phyloP scores from a whole-genome alignment of 2,113 vertebrate species.

The Aptenodytes forsteri region DNA sequence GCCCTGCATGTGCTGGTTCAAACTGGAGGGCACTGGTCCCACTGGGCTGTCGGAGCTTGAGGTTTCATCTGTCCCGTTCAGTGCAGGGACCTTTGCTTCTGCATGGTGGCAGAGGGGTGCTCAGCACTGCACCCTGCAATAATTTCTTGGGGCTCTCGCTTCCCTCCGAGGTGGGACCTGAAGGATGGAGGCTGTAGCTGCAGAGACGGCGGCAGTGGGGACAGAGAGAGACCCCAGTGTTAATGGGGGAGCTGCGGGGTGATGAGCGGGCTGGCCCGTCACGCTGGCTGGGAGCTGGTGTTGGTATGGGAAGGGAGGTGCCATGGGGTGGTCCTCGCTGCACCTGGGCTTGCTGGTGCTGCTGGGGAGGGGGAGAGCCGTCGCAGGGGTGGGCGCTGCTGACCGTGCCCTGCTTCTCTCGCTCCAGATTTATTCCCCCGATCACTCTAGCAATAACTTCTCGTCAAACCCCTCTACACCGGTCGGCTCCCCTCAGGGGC shows the following conservation, averaged over 20 bases:
- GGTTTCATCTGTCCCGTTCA: not conserved
- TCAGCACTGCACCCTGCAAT: not conserved
- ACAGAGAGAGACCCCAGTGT: accelerated
- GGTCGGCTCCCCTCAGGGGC: slow-evolving; percentile 93
- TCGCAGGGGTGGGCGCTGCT: not conserved
- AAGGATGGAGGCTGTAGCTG: not conserved
- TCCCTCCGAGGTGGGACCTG: not conserved
- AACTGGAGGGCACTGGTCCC: not conserved
- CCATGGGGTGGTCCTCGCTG: not conserved
- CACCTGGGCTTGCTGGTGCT: accelerated
- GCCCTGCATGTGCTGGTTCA: not conserved
- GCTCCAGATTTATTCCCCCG: slow-evolving; percentile 94
- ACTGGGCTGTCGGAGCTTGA: not conserved
- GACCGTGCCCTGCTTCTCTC: not conserved
- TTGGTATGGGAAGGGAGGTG: not conserved
- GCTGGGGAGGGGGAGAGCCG: not conserved
- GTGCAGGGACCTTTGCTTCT: not conserved
- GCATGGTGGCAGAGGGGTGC: not conserved
- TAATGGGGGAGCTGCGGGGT: not conserved
- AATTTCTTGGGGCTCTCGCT: not conserved
- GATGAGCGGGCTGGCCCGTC: accelerated
- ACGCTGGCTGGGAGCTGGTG: not conserved
- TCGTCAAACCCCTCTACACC: slow-evolving; percentile 94
- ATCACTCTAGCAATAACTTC: slow-evolving; percentile 98
- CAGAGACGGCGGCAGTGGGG: not conserved